Evolutionary conservation across 2,113 vertebrate species (phyloP), one percentile per base, ranked within the genome.

Genomic region (Procavia capensis): DNA sequence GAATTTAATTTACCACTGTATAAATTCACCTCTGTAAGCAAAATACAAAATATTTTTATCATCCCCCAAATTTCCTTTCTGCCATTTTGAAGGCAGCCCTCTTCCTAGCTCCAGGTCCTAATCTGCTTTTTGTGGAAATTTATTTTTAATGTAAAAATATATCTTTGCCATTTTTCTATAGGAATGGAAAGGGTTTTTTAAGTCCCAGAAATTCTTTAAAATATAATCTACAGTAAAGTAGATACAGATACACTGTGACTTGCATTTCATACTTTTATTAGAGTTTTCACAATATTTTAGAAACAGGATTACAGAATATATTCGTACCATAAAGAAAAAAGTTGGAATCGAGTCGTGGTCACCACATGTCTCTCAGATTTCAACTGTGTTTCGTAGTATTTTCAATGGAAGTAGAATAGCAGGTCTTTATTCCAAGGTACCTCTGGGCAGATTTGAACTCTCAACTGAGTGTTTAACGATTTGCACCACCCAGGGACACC

Each of bases 161-260:
- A 75, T 39, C 34, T 79, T 96, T 31, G 24, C 82, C 47, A 88
- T 64, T 86, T 93, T 94, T 88, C 54, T 61, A 47, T 27, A 50
- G 64, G 31, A 90, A 81, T 76, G 22, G 10, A 13, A 87, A 92
- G 13, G 4, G 13, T 85, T 19, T 41, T 86, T 74, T 80, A 54
- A 80, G 81, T 91, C 63, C 8, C 57, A 94, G 6, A 39, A n/a
- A 41, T 39, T 94, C 34, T 57, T 25, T 14, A 89, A 93, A 84
- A 91, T 72, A 61, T 29, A 84, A 43, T 36, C 3, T 74, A 19
- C 47, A 70, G 74, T 54, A 54, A 54, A 54, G 50, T 83, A 82
- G 27, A 54, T 50, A 85, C 81, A 82, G 27, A 54, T 50, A 85
- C 81, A 88, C 17, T 61, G 16, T 90, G 76, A 59, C 39, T 80